Conservation (phyloP, 2,797 vertebrate genomes). For the Lutjanus argentimaculatus region DNA sequence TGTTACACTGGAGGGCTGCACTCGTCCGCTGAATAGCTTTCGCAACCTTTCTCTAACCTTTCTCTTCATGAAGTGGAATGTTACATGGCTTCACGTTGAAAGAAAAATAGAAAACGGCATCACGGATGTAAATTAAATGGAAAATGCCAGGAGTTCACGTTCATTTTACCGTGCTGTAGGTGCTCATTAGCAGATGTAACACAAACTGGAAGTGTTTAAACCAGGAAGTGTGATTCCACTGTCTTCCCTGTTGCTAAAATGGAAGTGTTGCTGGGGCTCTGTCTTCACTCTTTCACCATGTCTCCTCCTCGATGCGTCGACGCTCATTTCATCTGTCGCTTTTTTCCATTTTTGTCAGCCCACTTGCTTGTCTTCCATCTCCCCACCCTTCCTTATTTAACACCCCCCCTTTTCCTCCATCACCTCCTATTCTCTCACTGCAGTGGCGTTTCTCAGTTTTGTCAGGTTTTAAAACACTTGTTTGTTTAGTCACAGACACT, state of each 20-base stretch:
- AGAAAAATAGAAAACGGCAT: conserved; percentile 1
- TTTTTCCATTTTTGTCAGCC: conserved; percentile 18
- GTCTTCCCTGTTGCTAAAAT: conserved; percentile 52
- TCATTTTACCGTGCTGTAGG: background rate
- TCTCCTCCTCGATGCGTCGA: conserved; percentile 6
- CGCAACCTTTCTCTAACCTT: conserved; percentile 18
- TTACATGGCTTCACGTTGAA: background rate
- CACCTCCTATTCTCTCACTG: conserved; percentile 23
- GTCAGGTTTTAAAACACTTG: conserved; percentile 46
- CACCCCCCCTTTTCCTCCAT: conserved; percentile 26
- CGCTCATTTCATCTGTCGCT: conserved; percentile 31
- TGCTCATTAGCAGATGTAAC: conserved; percentile 57
- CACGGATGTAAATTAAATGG: background rate
- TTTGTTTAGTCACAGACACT: conserved; percentile 35
- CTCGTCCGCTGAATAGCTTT: conserved; percentile 25
- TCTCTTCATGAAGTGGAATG: conserved; percentile 7
- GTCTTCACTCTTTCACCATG: conserved; percentile 46
- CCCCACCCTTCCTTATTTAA: background rate
- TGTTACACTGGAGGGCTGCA: conserved; percentile 42
- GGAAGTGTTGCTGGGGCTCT: conserved; percentile 67
- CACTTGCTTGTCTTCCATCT: background rate
- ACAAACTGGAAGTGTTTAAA: conserved; percentile 56
- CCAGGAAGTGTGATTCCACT: conserved; percentile 49
- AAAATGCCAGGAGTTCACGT: conserved; percentile 12
- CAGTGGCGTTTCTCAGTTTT: conserved; percentile 14